Percentiles rank a stretch among this genome's conserved stretches.
Evolutionary conservation across 1,140 invertebrate genomes (phyloP).

Genomic region (Leptinotarsa defecta): DNA sequence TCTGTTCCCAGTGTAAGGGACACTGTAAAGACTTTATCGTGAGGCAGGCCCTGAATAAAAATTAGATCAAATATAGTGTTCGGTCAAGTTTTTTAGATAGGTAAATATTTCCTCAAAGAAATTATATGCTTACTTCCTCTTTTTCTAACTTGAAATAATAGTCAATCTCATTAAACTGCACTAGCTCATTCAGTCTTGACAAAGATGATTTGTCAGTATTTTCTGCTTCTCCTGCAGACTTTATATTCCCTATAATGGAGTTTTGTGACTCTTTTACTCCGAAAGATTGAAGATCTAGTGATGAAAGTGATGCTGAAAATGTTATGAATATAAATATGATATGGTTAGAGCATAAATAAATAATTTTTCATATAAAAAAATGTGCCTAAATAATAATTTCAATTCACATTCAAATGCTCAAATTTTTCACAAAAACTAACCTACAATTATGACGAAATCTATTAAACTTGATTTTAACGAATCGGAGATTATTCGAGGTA

Average conservation of each 20-base stretch:
- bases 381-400: background rate
- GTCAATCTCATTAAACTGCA: conserved; percentile 8
- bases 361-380: background rate
- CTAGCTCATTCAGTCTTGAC: conserved; percentile 19
- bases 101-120: background rate
- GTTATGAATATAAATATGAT: background rate
- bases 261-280: background rate
- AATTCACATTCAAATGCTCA: background rate
- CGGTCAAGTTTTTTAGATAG: background rate
- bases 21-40: conserved; percentile 43
- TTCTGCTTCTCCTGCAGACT: background rate
- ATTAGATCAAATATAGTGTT: background rate
- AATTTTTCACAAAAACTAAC: background rate
- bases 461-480: background rate
- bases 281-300: background rate
- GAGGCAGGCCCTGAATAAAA: conserved; percentile 42
- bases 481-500: background rate
- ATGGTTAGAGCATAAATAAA: background rate
- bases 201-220: conserved; percentile 9
- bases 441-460: background rate
- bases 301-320: background rate
- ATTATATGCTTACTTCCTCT: background rate
- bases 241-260: background rate
- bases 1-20: conserved; percentile 45
- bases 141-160: conserved; percentile 22